Evolutionary conservation across 2,888 invertebrate genomes (phyloP).

Genomic region (Halictus ligatus): DNA sequence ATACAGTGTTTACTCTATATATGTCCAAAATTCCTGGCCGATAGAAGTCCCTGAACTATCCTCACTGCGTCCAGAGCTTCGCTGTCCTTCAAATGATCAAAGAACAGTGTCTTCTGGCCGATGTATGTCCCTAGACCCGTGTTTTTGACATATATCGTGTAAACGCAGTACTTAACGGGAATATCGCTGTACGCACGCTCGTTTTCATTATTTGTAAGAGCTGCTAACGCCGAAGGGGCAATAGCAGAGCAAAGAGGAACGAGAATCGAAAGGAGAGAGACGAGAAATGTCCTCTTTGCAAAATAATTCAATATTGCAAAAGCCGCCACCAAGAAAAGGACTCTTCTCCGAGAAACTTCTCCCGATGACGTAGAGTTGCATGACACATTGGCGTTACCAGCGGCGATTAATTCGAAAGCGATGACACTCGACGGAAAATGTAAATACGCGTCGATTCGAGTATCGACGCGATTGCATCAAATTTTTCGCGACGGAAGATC

Average conservation of each 20-base stretch:
- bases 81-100: too few relatives aligned
- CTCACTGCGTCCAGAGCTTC: too few relatives aligned
- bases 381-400: neutral
- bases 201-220: conserved; percentile 45
- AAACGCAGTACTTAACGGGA: neutral
- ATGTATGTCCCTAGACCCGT: too few relatives aligned
- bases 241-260: neutral
- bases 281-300: conserved; percentile 27
- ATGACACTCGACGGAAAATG: neutral
- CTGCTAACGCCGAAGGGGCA: conserved; percentile 20
- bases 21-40: too few relatives aligned
- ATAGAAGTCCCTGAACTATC: too few relatives aligned
- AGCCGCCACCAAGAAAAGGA: conserved; percentile 15
- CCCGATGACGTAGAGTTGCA: neutral
- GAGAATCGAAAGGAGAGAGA: neutral
- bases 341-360: conserved; percentile 5
- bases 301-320: conserved; percentile 44
- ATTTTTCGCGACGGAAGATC: neutral
- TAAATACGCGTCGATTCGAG: neutral
- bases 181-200: neutral
- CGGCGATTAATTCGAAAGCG: neutral
- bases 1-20: neutral
- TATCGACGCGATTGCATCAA: neutral
- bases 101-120: too few relatives aligned
- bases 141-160: too few relatives aligned